Percentiles rank a stretch among this genome's conserved stretches.
These are phyloP conservation scores for Puntigrus tetrazona DNA, from an alignment of 2,113 vertebrate genomes.

Conservation along the genomic window DNA sequence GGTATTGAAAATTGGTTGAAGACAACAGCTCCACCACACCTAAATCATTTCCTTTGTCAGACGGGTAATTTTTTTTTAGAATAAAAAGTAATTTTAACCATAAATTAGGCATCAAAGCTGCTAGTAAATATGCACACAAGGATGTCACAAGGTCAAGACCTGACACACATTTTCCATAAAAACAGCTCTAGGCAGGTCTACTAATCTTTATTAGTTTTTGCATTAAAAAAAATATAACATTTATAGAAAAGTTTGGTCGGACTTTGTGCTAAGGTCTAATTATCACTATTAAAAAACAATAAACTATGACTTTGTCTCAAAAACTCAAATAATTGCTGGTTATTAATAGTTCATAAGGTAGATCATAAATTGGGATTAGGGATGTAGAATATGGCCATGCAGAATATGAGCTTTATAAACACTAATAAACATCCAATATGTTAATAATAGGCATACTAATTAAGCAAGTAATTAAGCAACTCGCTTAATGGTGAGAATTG, in stretches of 20 bases:
- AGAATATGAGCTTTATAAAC: no score
- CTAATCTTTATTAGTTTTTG: neutral
- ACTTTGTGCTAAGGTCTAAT: no score
- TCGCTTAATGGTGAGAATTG: no score
- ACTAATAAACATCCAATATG: no score
- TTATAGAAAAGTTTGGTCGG: neutral
- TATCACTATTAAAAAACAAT: no score
- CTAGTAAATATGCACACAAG: neutral
- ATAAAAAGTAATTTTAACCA: neutral
- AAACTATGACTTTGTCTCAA: no score
- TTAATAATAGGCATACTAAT: no score
- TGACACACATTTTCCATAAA: neutral
- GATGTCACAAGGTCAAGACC: neutral
- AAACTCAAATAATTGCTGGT: no score
- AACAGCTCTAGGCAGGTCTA: neutral
- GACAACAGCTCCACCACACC: neutral
- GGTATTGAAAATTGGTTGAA: neutral
- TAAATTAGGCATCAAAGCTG: neutral
- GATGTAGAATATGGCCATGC: no score
- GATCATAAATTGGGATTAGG: no score
- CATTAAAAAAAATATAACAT: neutral
- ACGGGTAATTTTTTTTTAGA: neutral
- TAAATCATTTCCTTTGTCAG: conserved; percentile 15
- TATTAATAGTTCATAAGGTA: no score
- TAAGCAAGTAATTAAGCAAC: no score